These are phyloP conservation scores for Heliothis peltigera DNA, from an alignment of 2,888 invertebrate species.

Conservation along the genomic window DNA sequence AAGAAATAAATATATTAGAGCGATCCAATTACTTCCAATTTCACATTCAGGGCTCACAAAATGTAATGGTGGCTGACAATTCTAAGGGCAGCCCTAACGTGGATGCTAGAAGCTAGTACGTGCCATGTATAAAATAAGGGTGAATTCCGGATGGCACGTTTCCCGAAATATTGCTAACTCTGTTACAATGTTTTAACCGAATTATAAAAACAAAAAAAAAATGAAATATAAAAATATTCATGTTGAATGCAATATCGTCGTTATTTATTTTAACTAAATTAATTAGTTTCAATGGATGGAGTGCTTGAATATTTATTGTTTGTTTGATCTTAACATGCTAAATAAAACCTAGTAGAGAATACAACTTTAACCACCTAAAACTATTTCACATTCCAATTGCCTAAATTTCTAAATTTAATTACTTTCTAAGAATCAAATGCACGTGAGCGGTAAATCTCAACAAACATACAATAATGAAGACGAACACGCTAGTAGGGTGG, in stretches of 20 bases:
- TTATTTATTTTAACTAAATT: slow-evolving; percentile 14
- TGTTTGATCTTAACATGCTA: not conserved
- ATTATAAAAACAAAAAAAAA: slow-evolving; percentile 54
- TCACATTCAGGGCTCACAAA: slow-evolving; percentile 71
- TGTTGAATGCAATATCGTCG: slow-evolving; percentile 3
- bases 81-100: slow-evolving; percentile 63
- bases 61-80: slow-evolving; percentile 72
- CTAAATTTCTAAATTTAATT: not conserved
- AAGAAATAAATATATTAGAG: slow-evolving; percentile 34
- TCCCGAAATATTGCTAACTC: slow-evolving; percentile 70
- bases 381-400: not conserved
- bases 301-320: slow-evolving; percentile 6
- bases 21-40: slow-evolving; percentile 68
- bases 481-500: slow-evolving; percentile 35
- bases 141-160: slow-evolving; percentile 70
- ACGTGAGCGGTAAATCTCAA: slow-evolving; percentile 20
- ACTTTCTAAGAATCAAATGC: slow-evolving; percentile 8
- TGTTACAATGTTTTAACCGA: slow-evolving; percentile 71
- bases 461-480: slow-evolving; percentile 42
- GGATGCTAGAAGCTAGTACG: slow-evolving; percentile 67
- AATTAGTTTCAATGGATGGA: slow-evolving; percentile 2
- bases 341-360: too few relatives aligned
- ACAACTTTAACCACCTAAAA: not conserved
- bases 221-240: too few relatives aligned
- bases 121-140: slow-evolving; percentile 72